Conservation (phyloP, 2,888 invertebrate species). For the Plemyria rubiginata region DNA sequence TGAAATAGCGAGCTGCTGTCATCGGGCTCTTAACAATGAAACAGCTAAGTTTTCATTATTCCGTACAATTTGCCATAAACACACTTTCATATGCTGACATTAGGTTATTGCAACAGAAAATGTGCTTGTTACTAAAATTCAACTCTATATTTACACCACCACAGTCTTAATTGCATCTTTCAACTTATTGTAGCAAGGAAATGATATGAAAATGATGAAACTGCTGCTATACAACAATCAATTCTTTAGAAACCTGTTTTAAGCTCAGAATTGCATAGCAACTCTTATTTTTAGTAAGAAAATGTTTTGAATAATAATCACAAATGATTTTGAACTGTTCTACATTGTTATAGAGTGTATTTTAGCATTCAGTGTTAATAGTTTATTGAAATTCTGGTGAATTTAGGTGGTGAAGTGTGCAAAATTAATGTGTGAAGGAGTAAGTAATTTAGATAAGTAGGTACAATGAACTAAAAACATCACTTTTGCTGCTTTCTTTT, state of each 20-base stretch:
- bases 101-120: conserved; percentile 3
- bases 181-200: conserved; percentile 7
- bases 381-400: conserved; percentile 14
- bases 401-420: conserved; percentile 14
- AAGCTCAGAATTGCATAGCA: neutral
- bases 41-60: neutral
- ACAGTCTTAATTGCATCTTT: neutral
- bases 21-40: no score
- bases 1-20: no score
- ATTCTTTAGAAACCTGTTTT: neutral
- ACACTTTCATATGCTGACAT: conserved; percentile 11
- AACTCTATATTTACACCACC: conserved; percentile 3
- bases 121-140: neutral
- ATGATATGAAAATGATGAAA: conserved; percentile 7
- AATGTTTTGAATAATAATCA: conserved; percentile 11
- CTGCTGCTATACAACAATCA: neutral
- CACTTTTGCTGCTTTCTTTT: neutral
- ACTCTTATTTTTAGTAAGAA: neutral
- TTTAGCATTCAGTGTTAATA: neutral
- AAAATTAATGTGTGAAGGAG: conserved; percentile 2
- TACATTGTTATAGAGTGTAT: conserved; percentile 13
- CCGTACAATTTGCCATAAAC: neutral
- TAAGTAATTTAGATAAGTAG: neutral
- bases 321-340: conserved; percentile 3
- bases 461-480: neutral